Percentiles rank a stretch among this genome's conserved stretches.
Conservation (phyloP, 2,888 invertebrate genomes). For the Ferdinandea cuprea region DNA sequence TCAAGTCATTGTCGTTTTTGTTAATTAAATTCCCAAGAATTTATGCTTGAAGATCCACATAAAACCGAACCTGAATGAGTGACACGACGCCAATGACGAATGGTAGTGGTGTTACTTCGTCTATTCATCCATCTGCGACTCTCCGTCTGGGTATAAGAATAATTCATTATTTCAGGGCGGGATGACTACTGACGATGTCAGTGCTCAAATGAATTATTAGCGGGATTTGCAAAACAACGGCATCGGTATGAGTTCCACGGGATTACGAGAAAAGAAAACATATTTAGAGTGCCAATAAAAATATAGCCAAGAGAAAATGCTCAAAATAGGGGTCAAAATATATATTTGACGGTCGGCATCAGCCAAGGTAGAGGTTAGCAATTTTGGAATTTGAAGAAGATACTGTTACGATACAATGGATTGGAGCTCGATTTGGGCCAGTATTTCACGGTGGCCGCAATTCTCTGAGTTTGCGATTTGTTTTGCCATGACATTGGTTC, state of each 20-base stretch:
- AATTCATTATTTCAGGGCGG: not conserved
- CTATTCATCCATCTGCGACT: not conserved
- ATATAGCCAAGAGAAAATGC: constrained; percentile 16
- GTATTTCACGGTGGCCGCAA: constrained; percentile 43
- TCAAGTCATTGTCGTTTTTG: constrained; percentile 57
- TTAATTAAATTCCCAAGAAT: constrained; percentile 57
- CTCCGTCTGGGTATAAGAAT: not conserved
- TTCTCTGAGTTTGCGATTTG: constrained; percentile 28
- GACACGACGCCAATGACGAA: not conserved
- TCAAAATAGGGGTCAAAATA: constrained; percentile 53
- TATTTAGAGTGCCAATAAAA: constrained; percentile 36
- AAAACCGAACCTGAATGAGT: constrained; percentile 23
- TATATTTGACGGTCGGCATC: constrained; percentile 4
- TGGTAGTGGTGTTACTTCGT: not conserved
- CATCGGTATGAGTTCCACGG: constrained; percentile 36
- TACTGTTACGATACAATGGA: constrained; percentile 39
- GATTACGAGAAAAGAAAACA: constrained; percentile 16
- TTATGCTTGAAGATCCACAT: constrained; percentile 36
- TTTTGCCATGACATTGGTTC: constrained; percentile 13
- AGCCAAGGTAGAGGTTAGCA: constrained; percentile 29
- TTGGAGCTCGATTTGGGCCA: not conserved
- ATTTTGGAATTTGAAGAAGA: constrained; percentile 3
- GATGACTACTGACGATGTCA: not conserved
- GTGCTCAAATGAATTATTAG: constrained; percentile 37
- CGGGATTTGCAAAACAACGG: constrained; percentile 46